Evolutionary conservation across 2,888 invertebrate genomes (phyloP).

Genomic region (Stenurella melanura): DNA sequence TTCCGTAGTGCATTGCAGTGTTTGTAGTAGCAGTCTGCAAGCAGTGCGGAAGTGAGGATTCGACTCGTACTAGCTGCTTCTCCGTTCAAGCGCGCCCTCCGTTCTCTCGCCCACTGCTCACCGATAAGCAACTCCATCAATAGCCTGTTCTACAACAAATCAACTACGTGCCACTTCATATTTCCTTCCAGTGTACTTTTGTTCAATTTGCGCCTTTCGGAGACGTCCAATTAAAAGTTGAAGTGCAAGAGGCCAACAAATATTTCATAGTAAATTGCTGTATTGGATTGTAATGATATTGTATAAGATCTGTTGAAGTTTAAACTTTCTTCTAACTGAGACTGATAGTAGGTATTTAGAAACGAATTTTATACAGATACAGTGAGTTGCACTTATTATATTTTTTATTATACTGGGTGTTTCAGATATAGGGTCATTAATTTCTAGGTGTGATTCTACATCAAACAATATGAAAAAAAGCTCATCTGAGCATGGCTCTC

Average conservation of each 20-base stretch:
- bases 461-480: no score
- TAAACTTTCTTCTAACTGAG: no score
- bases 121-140: slow-evolving; percentile 14
- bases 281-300: no score
- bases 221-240: slow-evolving; percentile 1
- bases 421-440: no score
- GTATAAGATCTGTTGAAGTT: no score
- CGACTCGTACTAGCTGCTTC: slow-evolving; percentile 55
- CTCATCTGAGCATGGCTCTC: no score
- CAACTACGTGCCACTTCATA: slow-evolving; percentile 14
- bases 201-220: neutral
- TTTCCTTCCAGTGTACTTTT: slow-evolving; percentile 1
- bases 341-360: no score
- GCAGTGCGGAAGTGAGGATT: slow-evolving; percentile 93
- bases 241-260: neutral
- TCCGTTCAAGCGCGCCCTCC: slow-evolving; percentile 7
- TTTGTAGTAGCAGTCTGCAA: slow-evolving; percentile 86
- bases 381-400: no score
- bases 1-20: slow-evolving; percentile 99
- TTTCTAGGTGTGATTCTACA: no score
- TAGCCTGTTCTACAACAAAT: neutral
- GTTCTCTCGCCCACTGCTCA: slow-evolving; percentile 23
- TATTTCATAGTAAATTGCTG: neutral
- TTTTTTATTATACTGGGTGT: no score
- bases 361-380: no score